A percentile compares a stretch with the other conserved stretches of the same genome.
Evolutionary conservation across 2,113 vertebrate genomes (phyloP).

Genomic region (Laticauda colubrina): DNA sequence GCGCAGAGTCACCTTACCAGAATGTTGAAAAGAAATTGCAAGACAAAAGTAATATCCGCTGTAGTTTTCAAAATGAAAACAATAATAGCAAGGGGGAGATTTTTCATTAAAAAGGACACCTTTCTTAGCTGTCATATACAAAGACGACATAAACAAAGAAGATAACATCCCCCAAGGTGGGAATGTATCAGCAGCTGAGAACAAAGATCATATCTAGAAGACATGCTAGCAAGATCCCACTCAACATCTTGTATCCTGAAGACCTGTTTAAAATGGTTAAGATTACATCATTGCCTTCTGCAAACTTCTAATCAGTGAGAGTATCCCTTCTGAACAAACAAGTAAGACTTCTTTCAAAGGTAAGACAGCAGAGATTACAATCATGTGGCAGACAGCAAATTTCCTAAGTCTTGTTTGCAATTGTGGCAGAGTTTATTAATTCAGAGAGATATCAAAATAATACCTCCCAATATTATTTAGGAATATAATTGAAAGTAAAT

Average conservation of each 20-base stretch:
- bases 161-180: constrained; percentile 56
- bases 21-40: constrained; percentile 4
- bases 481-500: background rate
- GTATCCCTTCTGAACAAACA: background rate
- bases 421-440: background rate
- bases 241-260: constrained; percentile 3
- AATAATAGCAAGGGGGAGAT: constrained; percentile 13
- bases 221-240: constrained; percentile 10
- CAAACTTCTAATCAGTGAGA: background rate
- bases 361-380: constrained; percentile 28
- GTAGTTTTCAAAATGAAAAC: constrained; percentile 38
- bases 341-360: constrained; percentile 30
- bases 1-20: constrained; percentile 26
- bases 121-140: constrained; percentile 36
- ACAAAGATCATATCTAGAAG: constrained; percentile 40
- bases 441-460: background rate
- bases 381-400: constrained; percentile 10
- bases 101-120: constrained; percentile 59
- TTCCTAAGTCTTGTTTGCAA: constrained; percentile 10
- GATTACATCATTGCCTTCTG: background rate
- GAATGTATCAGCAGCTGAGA: constrained; percentile 55
- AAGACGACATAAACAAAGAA: constrained; percentile 53
- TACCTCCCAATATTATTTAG: background rate
- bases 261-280: constrained; percentile 10
- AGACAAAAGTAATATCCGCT: constrained; percentile 60